Evolutionary conservation across 2,797 vertebrate species (phyloP).

Genomic region (Oreochromis mossambicus): DNA sequence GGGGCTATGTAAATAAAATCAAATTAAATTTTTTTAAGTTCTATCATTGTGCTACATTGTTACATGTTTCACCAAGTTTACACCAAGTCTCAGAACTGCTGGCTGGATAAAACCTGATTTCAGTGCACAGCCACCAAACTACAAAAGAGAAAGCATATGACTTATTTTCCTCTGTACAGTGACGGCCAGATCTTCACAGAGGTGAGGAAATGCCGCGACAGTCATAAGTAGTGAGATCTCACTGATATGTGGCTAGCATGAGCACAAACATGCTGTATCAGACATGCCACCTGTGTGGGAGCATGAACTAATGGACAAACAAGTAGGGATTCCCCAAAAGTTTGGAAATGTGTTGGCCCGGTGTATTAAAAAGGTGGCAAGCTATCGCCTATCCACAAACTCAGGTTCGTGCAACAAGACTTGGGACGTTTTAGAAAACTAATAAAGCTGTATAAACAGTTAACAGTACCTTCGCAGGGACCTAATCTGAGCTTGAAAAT

Average conservation of each 20-base stretch:
- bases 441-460: not conserved
- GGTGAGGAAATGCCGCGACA: slow-evolving; percentile 53
- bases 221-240: slow-evolving; percentile 53
- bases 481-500: not conserved
- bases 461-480: not conserved
- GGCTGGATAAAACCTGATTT: not conserved
- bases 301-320: slow-evolving; percentile 1
- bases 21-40: not conserved
- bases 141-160: not conserved
- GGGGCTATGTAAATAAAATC: not conserved
- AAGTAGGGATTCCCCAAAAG: slow-evolving; percentile 40
- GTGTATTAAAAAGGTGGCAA: slow-evolving; percentile 30
- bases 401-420: not conserved
- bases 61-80: not conserved
- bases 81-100: not conserved
- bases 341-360: slow-evolving; percentile 26
- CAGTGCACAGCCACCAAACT: not conserved
- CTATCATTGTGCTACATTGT: not conserved
- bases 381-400: not conserved
- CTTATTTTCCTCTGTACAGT: slow-evolving; percentile 1
- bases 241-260: slow-evolving; percentile 44
- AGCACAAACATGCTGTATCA: slow-evolving; percentile 1
- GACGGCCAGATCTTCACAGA: not conserved
- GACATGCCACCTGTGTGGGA: slow-evolving; percentile 46
- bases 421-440: not conserved